These are phyloP conservation scores for Tridacna gigas DNA, from an alignment of 2,888 invertebrate genomes.

Conservation along the genomic window DNA sequence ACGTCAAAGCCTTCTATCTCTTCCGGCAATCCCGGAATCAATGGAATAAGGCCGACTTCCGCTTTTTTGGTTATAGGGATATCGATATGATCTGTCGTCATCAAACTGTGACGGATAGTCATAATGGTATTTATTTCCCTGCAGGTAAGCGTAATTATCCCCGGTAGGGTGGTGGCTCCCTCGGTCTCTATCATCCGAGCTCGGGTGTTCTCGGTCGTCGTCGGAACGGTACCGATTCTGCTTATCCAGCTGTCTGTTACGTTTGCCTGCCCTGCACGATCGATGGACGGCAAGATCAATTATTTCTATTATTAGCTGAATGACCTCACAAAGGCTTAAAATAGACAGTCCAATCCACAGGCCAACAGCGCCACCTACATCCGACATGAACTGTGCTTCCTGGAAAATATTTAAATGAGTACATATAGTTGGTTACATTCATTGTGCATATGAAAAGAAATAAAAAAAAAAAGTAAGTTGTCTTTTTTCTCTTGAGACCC, in stretches of 20 bases:
- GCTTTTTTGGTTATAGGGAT: too few relatives aligned
- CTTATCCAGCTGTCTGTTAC: not conserved
- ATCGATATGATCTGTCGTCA: not conserved
- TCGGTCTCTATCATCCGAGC: conserved; percentile 1
- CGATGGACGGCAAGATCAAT: conserved; percentile 19
- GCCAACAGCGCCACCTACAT: conserved; percentile 72
- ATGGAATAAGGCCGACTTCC: too few relatives aligned
- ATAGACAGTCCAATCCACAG: conserved; percentile 72
- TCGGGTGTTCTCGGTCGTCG: not conserved
- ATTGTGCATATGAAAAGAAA: too few relatives aligned
- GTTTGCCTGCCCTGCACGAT: not conserved
- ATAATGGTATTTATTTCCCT: conserved; percentile 1
- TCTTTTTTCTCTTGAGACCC: too few relatives aligned
- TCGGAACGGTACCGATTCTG: not conserved
- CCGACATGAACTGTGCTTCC: conserved; percentile 67
- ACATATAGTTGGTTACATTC: too few relatives aligned
- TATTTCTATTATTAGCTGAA: conserved; percentile 67
- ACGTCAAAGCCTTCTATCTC: too few relatives aligned
- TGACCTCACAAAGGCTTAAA: conserved; percentile 67
- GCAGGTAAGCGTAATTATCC: not conserved
- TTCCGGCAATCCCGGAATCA: too few relatives aligned
- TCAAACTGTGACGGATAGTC: conserved; percentile 6
- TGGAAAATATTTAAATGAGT: conserved; percentile 32
- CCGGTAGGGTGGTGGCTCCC: not conserved
- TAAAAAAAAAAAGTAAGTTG: too few relatives aligned